Conservation (phyloP, 2,888 invertebrate species). For the Hirtodrosophila duncani region DNA sequence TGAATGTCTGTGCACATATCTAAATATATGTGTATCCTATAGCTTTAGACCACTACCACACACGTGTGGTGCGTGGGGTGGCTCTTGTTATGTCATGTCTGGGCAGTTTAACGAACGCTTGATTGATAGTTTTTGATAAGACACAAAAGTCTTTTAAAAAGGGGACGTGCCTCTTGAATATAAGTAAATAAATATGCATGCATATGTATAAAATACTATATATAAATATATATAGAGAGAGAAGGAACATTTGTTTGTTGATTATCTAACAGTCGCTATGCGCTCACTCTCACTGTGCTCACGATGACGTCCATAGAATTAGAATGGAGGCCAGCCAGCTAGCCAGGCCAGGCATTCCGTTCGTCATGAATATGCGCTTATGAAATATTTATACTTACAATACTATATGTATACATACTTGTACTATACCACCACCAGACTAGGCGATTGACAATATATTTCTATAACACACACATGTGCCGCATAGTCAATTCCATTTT, state of each 20-base stretch:
- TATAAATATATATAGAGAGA: neutral
- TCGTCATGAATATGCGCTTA: conserved; percentile 40
- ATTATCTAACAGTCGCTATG: conserved; percentile 39
- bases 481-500: conserved; percentile 21
- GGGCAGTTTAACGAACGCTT: conserved; percentile 29
- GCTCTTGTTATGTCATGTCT: conserved; percentile 18
- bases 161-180: conserved; percentile 37
- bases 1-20: too few relatives aligned
- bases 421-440: conserved; percentile 7
- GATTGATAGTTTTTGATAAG: conserved; percentile 32
- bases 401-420: conserved; percentile 5
- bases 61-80: conserved; percentile 16
- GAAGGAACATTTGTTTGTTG: conserved; percentile 23
- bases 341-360: too few relatives aligned
- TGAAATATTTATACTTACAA: conserved; percentile 29
- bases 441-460: conserved; percentile 21
- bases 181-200: neutral
- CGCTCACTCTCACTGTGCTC: too few relatives aligned
- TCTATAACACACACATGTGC: conserved; percentile 4
- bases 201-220: conserved; percentile 4
- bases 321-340: conserved; percentile 40
- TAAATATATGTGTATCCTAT: too few relatives aligned
- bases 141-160: conserved; percentile 6
- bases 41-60: too few relatives aligned
- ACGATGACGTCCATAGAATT: conserved; percentile 35